phyloP scores from a whole-genome alignment of 2,113 vertebrate species.

The Neopipo cinnamomea region DNA sequence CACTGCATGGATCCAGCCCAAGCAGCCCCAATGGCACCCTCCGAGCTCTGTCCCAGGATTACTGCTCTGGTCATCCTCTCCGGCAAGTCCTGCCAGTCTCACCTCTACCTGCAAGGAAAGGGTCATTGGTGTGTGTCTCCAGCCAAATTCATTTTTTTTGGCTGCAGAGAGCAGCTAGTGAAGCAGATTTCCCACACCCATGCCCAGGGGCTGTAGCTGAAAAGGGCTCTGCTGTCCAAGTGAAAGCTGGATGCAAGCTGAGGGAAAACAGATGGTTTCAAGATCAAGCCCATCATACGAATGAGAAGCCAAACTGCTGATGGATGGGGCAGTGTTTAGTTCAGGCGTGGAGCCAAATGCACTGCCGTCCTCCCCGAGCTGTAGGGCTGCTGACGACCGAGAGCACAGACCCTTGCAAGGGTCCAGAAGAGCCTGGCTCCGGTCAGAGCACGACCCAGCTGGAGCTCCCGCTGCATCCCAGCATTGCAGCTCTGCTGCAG shows the following conservation, averaged over 20 bases:
- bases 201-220: neutral
- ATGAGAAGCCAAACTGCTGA: slow-evolving; percentile 35
- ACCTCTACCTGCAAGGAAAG: neutral
- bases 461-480: rapidly evolving
- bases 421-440: neutral
- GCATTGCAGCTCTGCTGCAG: neutral
- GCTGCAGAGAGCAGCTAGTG: neutral
- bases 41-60: neutral
- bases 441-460: neutral
- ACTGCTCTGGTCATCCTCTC: neutral
- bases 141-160: neutral
- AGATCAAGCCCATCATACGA: neutral
- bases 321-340: slow-evolving; percentile 5
- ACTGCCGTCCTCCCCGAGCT: neutral
- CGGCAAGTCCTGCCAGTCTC: neutral
- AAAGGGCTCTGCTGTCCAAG: neutral
- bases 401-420: neutral
- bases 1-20: rapidly evolving
- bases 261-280: slow-evolving; percentile 54
- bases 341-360: neutral
- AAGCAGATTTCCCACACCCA: neutral
- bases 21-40: neutral
- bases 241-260: slow-evolving; percentile 33
- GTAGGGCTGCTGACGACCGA: neutral
- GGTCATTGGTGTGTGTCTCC: neutral